Evolutionary conservation across 1,140 invertebrate genomes (phyloP).

Genomic region (Babylonia areolata): DNA sequence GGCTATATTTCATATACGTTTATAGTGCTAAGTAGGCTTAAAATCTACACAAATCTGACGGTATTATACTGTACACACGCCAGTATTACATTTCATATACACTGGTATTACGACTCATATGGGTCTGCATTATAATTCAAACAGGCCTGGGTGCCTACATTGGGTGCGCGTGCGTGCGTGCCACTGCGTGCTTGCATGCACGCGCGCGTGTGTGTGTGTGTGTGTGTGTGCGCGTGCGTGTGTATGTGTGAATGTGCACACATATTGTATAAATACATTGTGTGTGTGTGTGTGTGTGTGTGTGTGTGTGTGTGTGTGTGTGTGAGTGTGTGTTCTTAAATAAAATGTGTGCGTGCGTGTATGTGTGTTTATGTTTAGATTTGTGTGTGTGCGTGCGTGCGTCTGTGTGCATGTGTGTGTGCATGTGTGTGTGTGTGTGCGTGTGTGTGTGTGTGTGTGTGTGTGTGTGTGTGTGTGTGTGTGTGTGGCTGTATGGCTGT

Average conservation of each 20-base stretch:
- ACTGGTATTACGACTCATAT: too few relatives aligned
- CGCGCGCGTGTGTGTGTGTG: neutral
- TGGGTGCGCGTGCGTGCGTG: neutral
- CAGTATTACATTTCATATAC: too few relatives aligned
- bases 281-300: neutral
- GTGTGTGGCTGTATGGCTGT: slow-evolving; percentile 5
- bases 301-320: neutral
- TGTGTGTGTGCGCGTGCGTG: neutral
- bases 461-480: slow-evolving; percentile 16
- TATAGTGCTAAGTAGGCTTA: too few relatives aligned
- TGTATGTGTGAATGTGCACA: neutral
- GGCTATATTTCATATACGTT: too few relatives aligned
- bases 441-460: neutral
- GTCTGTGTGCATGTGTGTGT: neutral
- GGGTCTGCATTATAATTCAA: too few relatives aligned
- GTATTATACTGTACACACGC: too few relatives aligned
- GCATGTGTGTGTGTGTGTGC: neutral
- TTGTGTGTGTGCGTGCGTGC: neutral
- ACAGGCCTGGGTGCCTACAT: neutral
- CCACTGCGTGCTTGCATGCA: neutral
- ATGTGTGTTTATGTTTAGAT: neutral
- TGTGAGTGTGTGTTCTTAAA: neutral
- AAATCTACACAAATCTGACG: too few relatives aligned
- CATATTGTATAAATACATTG: too few relatives aligned
- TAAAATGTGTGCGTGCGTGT: neutral